Conservation (phyloP, 1,140 invertebrate genomes). For the Cryptotermes secundus region DNA sequence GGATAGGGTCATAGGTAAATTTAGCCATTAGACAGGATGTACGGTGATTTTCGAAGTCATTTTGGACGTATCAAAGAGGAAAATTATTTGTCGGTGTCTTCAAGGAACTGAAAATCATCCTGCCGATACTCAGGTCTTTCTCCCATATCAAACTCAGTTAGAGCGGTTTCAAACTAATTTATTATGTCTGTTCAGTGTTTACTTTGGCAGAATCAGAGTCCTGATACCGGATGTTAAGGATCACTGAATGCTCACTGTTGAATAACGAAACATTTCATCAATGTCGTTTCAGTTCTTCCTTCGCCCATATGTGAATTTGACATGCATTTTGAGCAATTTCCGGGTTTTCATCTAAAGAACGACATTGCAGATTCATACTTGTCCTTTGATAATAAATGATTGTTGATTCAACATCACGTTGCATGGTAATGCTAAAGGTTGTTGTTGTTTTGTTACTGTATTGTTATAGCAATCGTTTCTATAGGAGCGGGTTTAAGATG, state of each 20-base stretch:
- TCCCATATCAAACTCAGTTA: no score
- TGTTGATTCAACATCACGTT: background rate
- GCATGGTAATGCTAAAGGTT: background rate
- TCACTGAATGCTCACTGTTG: background rate
- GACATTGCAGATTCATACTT: background rate
- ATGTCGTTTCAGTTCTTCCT: background rate
- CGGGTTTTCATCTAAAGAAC: background rate
- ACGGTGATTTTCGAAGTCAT: no score
- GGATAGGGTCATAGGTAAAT: no score
- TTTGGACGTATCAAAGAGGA: no score
- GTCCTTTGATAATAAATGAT: background rate
- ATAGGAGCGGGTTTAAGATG: background rate
- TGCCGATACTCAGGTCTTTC: no score
- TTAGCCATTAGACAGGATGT: no score
- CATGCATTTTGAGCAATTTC: background rate
- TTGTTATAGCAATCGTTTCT: background rate
- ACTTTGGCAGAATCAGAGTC: no score
- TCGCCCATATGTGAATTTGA: background rate
- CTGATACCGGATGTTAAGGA: background rate
- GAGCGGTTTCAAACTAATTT: no score
- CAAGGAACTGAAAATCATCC: no score
- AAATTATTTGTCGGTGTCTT: no score
- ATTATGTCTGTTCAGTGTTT: no score
- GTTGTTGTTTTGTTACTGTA: background rate
- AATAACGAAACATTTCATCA: background rate